These are phyloP conservation scores for Trilocha varians DNA, from an alignment of 2,888 invertebrate species.

Conservation along the genomic window DNA sequence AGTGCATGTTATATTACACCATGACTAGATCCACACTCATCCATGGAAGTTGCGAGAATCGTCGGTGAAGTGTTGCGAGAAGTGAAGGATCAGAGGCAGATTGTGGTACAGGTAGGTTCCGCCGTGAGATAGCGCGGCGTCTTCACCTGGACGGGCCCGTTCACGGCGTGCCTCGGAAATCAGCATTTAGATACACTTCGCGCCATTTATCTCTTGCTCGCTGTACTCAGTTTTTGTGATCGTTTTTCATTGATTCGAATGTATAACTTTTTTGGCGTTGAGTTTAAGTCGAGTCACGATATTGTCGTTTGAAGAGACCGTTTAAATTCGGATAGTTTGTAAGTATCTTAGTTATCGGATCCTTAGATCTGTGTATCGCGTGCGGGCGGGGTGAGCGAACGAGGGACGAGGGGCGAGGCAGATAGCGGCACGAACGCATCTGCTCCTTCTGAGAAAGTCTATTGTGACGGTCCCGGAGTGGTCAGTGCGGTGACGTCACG, in stretches of 20 bases:
- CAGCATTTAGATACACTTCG: conserved; percentile 54
- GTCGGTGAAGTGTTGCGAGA: conserved; percentile 28
- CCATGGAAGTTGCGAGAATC: conserved; percentile 77
- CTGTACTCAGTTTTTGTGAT: conserved; percentile 52
- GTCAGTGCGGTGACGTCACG: conserved; percentile 70
- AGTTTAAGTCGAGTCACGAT: conserved; percentile 18
- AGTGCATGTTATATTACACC: conserved; percentile 78
- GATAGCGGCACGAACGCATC: conserved; percentile 62
- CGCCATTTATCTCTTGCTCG: conserved; percentile 42
- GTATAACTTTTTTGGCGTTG: conserved; percentile 30
- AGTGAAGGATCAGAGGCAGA: neutral
- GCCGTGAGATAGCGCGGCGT: neutral
- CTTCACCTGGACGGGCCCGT: conserved; percentile 40
- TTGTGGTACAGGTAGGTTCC: neutral
- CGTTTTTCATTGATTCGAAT: conserved; percentile 31
- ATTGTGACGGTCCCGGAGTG: conserved; percentile 64
- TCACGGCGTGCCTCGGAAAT: conserved; percentile 31
- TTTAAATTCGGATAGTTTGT: conserved; percentile 1
- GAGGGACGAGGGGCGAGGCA: conserved; percentile 38
- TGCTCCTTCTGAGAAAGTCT: conserved; percentile 70
- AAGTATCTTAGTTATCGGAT: conserved; percentile 20
- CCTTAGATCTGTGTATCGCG: conserved; percentile 22
- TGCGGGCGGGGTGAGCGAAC: conserved; percentile 29
- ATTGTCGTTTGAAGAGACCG: neutral
- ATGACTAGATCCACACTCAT: conserved; percentile 89